These are phyloP conservation scores for Noctilio leporinus DNA, from an alignment of 2,113 vertebrate genomes.

Conservation along the genomic window DNA sequence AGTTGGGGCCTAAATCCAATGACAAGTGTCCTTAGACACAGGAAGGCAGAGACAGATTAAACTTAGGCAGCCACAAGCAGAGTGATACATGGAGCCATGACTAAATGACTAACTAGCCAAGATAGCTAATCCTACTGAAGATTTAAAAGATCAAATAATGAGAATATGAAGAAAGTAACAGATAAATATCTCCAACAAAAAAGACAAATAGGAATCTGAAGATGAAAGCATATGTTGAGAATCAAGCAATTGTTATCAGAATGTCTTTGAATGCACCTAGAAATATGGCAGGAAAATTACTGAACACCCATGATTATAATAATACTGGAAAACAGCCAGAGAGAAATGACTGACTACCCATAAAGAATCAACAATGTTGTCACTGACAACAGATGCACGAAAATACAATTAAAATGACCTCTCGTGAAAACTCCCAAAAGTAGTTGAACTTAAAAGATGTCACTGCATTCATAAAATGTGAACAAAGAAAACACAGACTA, in stretches of 20 bases:
- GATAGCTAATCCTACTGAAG: neutral
- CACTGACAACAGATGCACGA: neutral
- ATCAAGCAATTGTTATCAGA: neutral
- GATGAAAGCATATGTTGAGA: neutral
- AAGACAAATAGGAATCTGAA: neutral
- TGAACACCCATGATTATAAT: neutral
- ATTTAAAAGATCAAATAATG: neutral
- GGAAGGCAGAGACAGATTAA: neutral
- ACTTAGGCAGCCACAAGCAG: neutral
- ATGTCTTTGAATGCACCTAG: neutral
- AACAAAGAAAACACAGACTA: neutral
- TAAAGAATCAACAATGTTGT: neutral
- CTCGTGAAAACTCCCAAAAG: neutral
- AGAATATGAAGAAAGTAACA: neutral
- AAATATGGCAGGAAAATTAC: neutral
- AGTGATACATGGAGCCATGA: neutral
- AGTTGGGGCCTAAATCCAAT: neutral
- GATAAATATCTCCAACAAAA: neutral
- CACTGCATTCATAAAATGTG: neutral
- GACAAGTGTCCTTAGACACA: neutral
- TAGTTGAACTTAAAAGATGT: constrained; percentile 5
- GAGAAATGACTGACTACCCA: neutral
- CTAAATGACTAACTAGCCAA: too few relatives aligned
- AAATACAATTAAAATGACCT: constrained; percentile 1
- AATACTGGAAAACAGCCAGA: neutral